Evolutionary conservation across 2,113 vertebrate genomes (phyloP), one percentile per base, ranked within the genome.

Genomic region (Odobenus rosmarus): DNA sequence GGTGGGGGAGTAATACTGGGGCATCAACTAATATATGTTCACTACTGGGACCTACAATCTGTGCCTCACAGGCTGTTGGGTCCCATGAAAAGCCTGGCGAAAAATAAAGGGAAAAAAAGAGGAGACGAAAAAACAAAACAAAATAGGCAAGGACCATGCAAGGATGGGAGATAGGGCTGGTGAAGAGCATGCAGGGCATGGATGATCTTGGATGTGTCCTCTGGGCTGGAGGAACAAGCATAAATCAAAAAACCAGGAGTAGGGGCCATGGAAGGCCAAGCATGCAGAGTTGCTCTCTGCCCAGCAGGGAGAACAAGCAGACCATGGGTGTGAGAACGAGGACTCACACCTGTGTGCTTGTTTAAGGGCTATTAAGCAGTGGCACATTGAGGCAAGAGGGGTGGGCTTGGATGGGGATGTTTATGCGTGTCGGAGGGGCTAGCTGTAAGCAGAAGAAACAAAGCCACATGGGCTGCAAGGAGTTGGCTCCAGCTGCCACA

Each of bases 241-340:
- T 10, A 82, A 62, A 31, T 11, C 28, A 51, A 71, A 71, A 55
- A 31, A 71, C 23, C 13, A 23, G 61, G 55, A 15, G 53, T 1
- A 0, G 8, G 24, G 21, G 13, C n/a, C 33, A 3, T 28, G 53
- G 42, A 62, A 42, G 39, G 53, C 64, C 64, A 74, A 46, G 46
- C 0, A 0, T 2, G 4, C 46, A 8, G 14, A 39, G 77, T 49
- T 51, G 31, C 85, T 76, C 7, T 53, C 7, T 18, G 14, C 12
- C 33, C 39, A 61, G 33, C 31, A 69, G 24, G 24, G 59, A 67
- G n/a, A 46, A 4, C 28, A 81, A 55, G 24, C 24, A 16, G 26
- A 36, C 53, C 39, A 36, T 4, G 67, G 5, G 49, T 21, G 4
- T n/a, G 81, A 36, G 28, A 14, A 64, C 0, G 2, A 80, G 33